Percentiles rank a stretch among this genome's conserved stretches.
phyloP scores from a whole-genome alignment of 2,113 vertebrate genomes.

The Pangasianodon gigas region DNA sequence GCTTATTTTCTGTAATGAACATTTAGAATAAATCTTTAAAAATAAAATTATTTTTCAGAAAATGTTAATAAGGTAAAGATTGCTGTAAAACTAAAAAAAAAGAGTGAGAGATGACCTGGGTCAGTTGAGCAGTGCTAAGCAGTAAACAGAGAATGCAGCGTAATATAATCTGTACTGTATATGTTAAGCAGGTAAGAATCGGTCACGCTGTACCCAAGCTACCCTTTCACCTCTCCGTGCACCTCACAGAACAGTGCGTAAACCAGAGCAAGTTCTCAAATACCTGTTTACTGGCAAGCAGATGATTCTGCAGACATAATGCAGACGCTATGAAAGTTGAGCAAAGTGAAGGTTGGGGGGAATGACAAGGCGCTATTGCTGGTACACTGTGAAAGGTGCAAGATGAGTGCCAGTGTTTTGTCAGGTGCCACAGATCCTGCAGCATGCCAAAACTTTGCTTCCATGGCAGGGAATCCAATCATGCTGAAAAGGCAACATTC shows the following conservation, averaged over 20 bases:
- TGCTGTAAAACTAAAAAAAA: background rate
- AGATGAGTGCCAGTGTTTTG: slow-evolving; percentile 76
- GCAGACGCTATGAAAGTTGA: slow-evolving; percentile 67
- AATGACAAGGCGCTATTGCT: slow-evolving; percentile 65
- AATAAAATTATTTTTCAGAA: background rate
- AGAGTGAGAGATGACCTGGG: background rate
- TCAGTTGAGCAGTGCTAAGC: background rate
- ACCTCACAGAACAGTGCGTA: slow-evolving; percentile 32
- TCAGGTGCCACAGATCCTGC: slow-evolving; percentile 76
- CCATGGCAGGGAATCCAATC: slow-evolving; percentile 68
- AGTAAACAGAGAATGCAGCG: background rate
- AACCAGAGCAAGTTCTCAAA: slow-evolving; percentile 42
- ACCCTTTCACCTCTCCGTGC: slow-evolving; percentile 49
- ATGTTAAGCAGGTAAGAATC: slow-evolving; percentile 1
- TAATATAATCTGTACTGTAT: background rate
- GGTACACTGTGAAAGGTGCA: slow-evolving; percentile 70
- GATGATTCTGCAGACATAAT: slow-evolving; percentile 57
- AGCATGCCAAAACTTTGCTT: slow-evolving; percentile 67
- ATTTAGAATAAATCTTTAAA: background rate
- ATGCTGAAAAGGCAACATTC: slow-evolving; percentile 58
- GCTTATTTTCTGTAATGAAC: background rate
- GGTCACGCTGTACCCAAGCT: slow-evolving; percentile 34
- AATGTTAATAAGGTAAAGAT: background rate
- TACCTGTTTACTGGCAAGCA: slow-evolving; percentile 62
- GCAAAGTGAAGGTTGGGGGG: slow-evolving; percentile 63